A percentile compares a stretch with the other conserved stretches of the same genome.
Conservation (phyloP, 2,113 vertebrate species). For the Cynoglossus semilaevis region DNA sequence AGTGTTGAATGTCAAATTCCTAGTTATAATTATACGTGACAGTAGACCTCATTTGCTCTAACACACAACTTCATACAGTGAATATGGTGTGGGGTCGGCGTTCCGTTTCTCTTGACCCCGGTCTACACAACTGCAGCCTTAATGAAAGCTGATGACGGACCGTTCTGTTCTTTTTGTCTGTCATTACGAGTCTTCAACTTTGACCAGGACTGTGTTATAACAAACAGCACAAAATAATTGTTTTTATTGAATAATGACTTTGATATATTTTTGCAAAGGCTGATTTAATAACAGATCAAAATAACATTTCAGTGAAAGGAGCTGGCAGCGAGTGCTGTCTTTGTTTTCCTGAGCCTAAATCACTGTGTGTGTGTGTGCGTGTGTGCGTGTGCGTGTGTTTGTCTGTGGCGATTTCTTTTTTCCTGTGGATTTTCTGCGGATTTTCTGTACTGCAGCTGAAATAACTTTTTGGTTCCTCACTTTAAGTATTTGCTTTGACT, state of each 20-base stretch:
- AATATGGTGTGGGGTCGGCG: too few species aligned
- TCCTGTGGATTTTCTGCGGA: not conserved
- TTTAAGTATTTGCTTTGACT: slow-evolving; percentile 58
- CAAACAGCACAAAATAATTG: slow-evolving; percentile 52
- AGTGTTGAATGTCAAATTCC: too few species aligned
- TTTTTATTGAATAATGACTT: slow-evolving; percentile 51
- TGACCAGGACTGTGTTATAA: slow-evolving; percentile 47
- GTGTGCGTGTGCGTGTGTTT: slow-evolving; percentile 8
- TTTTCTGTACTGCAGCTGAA: slow-evolving; percentile 49
- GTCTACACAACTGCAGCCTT: too few species aligned
- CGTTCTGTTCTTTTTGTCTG: slow-evolving; percentile 21
- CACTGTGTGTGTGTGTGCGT: slow-evolving; percentile 18
- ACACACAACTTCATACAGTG: too few species aligned
- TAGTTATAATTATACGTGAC: too few species aligned
- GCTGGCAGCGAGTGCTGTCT: slow-evolving; percentile 36
- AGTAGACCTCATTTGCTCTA: too few species aligned
- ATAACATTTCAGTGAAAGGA: slow-evolving; percentile 40
- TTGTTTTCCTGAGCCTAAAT: slow-evolving; percentile 52
- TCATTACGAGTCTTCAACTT: slow-evolving; percentile 59
- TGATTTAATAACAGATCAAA: slow-evolving; percentile 46
- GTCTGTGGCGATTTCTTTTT: not conserved
- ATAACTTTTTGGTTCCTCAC: slow-evolving; percentile 45
- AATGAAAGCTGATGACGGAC: too few species aligned
- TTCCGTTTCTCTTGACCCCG: too few species aligned
- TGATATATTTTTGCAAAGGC: slow-evolving; percentile 28